These are phyloP conservation scores for Cosmia trapezina DNA, from an alignment of 2,888 invertebrate species.

Conservation along the genomic window DNA sequence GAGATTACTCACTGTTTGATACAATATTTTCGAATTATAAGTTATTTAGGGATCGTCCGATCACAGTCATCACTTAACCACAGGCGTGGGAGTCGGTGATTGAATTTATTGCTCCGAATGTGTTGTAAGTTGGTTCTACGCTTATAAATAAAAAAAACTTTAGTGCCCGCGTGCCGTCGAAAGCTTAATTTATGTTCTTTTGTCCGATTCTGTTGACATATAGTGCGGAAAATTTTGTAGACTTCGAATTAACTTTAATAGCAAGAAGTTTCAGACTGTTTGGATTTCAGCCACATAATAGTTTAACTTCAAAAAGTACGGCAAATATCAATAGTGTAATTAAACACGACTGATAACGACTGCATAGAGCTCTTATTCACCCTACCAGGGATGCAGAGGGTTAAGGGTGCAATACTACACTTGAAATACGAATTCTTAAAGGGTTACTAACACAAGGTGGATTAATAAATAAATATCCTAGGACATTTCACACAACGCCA, in stretches of 20 bases:
- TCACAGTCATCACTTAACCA: constrained; percentile 43
- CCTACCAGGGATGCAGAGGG: not conserved
- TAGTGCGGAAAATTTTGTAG: not conserved
- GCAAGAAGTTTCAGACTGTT: not conserved
- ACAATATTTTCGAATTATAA: constrained; percentile 33
- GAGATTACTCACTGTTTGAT: constrained; percentile 54
- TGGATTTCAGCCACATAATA: not conserved
- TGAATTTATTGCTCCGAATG: constrained; percentile 40
- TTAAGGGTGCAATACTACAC: not conserved
- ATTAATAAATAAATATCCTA: too few relatives aligned
- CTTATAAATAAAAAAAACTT: constrained; percentile 16
- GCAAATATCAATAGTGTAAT: not conserved
- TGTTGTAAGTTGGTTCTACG: constrained; percentile 25
- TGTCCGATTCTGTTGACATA: constrained; percentile 20
- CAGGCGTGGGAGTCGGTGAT: constrained; percentile 56
- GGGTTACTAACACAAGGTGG: not conserved
- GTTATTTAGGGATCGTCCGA: constrained; percentile 43
- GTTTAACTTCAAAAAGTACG: not conserved
- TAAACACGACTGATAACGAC: not conserved
- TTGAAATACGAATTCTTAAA: not conserved
- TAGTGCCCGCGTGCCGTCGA: constrained; percentile 4
- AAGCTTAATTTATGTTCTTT: constrained; percentile 26
- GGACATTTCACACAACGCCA: too few relatives aligned
- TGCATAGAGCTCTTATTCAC: not conserved
- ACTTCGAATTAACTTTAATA: not conserved